These are phyloP conservation scores for Drosophila rubida DNA, from an alignment of 2,888 invertebrate genomes.

Conservation along the genomic window DNA sequence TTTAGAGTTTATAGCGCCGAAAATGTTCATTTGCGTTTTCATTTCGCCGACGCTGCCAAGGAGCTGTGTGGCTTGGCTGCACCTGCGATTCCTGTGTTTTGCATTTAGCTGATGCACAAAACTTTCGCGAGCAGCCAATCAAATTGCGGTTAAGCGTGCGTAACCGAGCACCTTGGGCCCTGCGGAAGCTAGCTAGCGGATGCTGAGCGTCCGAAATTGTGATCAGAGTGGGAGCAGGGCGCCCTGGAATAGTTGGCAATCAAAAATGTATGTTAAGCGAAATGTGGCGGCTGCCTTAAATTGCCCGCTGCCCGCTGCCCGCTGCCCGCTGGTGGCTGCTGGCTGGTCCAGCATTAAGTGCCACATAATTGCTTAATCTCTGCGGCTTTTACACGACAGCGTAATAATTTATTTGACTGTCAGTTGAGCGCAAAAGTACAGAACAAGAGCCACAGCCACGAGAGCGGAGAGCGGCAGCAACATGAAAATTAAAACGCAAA, in stretches of 20 bases:
- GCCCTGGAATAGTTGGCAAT: conserved; percentile 53
- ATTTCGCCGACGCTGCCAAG: conserved; percentile 12
- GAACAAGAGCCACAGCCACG: not conserved
- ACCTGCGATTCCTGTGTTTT: conserved; percentile 33
- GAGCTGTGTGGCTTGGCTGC: conserved; percentile 12
- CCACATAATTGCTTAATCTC: conserved; percentile 82
- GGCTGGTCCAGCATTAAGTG: conserved; percentile 75
- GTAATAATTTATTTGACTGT: conserved; percentile 80
- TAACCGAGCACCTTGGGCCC: conserved; percentile 41
- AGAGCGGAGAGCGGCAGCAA: conserved; percentile 15
- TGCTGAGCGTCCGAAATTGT: not conserved
- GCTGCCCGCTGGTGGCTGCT: conserved; percentile 2
- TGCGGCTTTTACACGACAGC: conserved; percentile 81
- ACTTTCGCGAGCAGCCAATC: conserved; percentile 68
- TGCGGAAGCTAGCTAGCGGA: not conserved
- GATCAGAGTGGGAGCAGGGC: not conserved
- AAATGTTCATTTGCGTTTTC: conserved; percentile 60
- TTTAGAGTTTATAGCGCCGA: conserved; percentile 52
- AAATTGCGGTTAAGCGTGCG: conserved; percentile 63
- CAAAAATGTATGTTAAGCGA: conserved; percentile 62
- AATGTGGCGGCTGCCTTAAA: conserved; percentile 49
- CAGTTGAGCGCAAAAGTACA: conserved; percentile 51
- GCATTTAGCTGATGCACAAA: conserved; percentile 48
- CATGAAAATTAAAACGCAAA: conserved; percentile 75
- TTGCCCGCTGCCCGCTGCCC: conserved; percentile 15